Evolutionary conservation across 1,140 invertebrate species (phyloP).

Genomic region (Tetramorium simillimum): DNA sequence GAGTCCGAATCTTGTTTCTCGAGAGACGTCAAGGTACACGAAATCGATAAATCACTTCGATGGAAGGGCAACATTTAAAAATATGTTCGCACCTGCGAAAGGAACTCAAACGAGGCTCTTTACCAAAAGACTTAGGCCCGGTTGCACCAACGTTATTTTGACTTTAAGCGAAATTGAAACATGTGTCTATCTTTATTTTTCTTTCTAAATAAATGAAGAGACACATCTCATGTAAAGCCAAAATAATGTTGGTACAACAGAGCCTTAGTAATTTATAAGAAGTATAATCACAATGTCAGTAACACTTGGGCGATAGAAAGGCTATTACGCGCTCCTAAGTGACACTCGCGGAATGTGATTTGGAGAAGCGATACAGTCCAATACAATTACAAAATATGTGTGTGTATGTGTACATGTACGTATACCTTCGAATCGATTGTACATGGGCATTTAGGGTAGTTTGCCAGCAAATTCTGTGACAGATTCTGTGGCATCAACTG

Average conservation of each 20-base stretch:
- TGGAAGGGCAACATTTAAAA: constrained; percentile 3
- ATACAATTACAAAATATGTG: constrained; percentile 9
- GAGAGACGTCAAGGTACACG: constrained; percentile 27
- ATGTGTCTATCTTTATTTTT: no score
- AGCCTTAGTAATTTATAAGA: no score
- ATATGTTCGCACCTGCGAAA: not conserved
- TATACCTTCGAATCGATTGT: not conserved
- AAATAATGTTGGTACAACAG: no score
- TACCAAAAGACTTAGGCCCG: not conserved
- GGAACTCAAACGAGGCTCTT: not conserved
- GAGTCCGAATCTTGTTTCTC: not conserved
- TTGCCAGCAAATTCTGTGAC: not conserved
- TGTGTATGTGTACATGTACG: not conserved
- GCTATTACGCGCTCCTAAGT: not conserved
- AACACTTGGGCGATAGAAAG: not conserved
- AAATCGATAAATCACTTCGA: constrained; percentile 44
- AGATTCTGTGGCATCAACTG: not conserved
- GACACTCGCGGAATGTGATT: not conserved
- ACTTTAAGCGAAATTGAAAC: no score
- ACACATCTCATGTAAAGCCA: no score
- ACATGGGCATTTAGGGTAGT: not conserved
- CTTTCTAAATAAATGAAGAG: no score
- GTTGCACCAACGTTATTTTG: no score
- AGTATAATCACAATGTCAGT: not conserved
- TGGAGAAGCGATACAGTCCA: not conserved